phyloP scores from a whole-genome alignment of 2,888 invertebrate genomes.

The Malthinus seriepunctatus region DNA sequence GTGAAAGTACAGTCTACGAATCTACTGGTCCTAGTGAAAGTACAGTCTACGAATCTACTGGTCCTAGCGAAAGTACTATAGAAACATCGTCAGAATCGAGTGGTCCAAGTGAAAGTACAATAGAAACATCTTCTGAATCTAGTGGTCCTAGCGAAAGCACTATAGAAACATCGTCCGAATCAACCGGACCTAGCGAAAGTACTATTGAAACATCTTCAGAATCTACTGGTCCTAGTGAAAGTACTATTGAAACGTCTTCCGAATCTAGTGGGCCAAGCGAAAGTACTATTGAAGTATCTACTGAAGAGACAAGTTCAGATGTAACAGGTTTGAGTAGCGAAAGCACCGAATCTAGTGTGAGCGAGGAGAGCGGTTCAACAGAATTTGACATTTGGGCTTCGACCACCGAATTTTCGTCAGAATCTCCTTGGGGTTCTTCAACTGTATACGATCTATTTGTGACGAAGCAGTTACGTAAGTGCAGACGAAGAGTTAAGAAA shows the following conservation, averaged over 20 bases:
- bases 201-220: slow-evolving; percentile 17
- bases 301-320: slow-evolving; percentile 34
- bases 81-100: neutral
- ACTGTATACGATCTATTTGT: slow-evolving; percentile 60
- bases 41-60: neutral
- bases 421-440: slow-evolving; percentile 56
- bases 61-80: neutral
- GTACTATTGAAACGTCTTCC: slow-evolving; percentile 22
- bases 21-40: neutral
- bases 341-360: neutral
- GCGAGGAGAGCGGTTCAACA: neutral
- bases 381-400: slow-evolving; percentile 43
- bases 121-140: too few relatives aligned
- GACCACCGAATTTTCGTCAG: slow-evolving; percentile 37
- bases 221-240: slow-evolving; percentile 5
- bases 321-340: slow-evolving; percentile 13
- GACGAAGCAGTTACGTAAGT: slow-evolving; percentile 60
- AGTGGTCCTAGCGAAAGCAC: slow-evolving; percentile 9
- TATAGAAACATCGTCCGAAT: neutral
- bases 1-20: too few relatives aligned
- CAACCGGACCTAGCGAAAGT: neutral
- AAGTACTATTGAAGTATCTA: slow-evolving; percentile 14
- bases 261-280: slow-evolving; percentile 27
- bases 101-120: slow-evolving; percentile 3
- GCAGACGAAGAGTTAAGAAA: slow-evolving; percentile 59